Evolutionary conservation across 2,888 invertebrate species (phyloP).

Genomic region (Drosophila pseudotakahashii): DNA sequence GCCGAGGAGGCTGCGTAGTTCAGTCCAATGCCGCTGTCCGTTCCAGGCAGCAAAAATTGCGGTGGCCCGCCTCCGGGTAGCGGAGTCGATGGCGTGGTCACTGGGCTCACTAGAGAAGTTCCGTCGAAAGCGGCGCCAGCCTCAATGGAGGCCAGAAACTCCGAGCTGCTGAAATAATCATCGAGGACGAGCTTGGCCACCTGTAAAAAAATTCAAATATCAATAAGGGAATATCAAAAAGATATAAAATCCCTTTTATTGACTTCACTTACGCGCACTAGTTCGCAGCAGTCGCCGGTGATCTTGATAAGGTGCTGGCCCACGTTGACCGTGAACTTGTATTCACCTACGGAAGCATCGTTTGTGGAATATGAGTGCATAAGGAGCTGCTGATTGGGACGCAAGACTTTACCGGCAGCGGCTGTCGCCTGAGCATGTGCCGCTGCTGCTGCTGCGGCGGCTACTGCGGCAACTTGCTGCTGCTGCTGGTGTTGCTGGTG

Average conservation of each 20-base stretch:
- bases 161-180: slow-evolving; percentile 89
- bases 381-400: slow-evolving; percentile 84
- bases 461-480: slow-evolving; percentile 50
- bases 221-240: too few species aligned
- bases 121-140: slow-evolving; percentile 84
- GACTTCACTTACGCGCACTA: slow-evolving; percentile 89
- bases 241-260: too few species aligned
- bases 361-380: slow-evolving; percentile 93
- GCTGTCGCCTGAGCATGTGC: slow-evolving; percentile 72
- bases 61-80: slow-evolving; percentile 76
- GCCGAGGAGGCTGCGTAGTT: slow-evolving; percentile 75
- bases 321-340: slow-evolving; percentile 94
- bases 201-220: slow-evolving; percentile 84
- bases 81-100: slow-evolving; percentile 82
- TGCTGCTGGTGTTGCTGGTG: slow-evolving; percentile 63
- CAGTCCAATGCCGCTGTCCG: slow-evolving; percentile 84
- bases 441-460: slow-evolving; percentile 59
- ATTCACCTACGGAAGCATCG: slow-evolving; percentile 93
- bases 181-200: slow-evolving; percentile 94
- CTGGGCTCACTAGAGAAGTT: slow-evolving; percentile 80
- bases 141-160: slow-evolving; percentile 84
- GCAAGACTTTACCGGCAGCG: slow-evolving; percentile 83
- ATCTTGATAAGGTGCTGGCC: slow-evolving; percentile 93
- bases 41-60: slow-evolving; percentile 81
- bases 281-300: slow-evolving; percentile 92